These are phyloP conservation scores for Eumacrocentrus americanus DNA, from an alignment of 2,888 invertebrate species.

Conservation along the genomic window DNA sequence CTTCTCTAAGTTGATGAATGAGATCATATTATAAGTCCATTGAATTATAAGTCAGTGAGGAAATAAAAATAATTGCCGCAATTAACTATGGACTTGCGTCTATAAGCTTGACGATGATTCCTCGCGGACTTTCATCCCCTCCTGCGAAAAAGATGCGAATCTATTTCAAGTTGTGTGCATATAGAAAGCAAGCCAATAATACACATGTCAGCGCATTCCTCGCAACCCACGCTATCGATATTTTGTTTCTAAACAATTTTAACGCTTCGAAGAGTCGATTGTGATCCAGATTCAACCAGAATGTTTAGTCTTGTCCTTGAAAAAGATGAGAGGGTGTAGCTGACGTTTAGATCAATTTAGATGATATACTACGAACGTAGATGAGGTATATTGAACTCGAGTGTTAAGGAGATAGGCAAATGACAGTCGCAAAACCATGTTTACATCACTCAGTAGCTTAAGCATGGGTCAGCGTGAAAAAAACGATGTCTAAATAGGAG, in stretches of 20 bases:
- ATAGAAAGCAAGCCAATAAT: conserved; percentile 51
- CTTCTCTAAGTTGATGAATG: too few relatives aligned
- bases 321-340: too few relatives aligned
- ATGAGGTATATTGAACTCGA: conserved; percentile 16
- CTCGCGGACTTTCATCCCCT: conserved; percentile 6
- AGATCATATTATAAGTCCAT: too few relatives aligned
- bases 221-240: conserved; percentile 32
- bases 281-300: not conserved
- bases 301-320: not conserved
- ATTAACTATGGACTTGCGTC: conserved; percentile 1
- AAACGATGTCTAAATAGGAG: conserved; percentile 5
- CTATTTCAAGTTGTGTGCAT: conserved; percentile 47
- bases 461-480: conserved; percentile 11
- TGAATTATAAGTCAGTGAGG: not conserved
- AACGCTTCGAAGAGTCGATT: not conserved
- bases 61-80: not conserved
- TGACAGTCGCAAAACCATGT: conserved; percentile 23
- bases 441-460: too few relatives aligned
- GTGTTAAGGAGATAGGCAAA: conserved; percentile 14
- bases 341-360: not conserved
- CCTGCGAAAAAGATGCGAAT: conserved; percentile 29
- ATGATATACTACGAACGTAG: too few relatives aligned
- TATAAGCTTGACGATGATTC: not conserved
- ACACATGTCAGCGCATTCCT: conserved; percentile 43
- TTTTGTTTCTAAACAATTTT: not conserved